phyloP scores from a whole-genome alignment of 2,888 invertebrate species.

The Callyntrura guangdongensis region DNA sequence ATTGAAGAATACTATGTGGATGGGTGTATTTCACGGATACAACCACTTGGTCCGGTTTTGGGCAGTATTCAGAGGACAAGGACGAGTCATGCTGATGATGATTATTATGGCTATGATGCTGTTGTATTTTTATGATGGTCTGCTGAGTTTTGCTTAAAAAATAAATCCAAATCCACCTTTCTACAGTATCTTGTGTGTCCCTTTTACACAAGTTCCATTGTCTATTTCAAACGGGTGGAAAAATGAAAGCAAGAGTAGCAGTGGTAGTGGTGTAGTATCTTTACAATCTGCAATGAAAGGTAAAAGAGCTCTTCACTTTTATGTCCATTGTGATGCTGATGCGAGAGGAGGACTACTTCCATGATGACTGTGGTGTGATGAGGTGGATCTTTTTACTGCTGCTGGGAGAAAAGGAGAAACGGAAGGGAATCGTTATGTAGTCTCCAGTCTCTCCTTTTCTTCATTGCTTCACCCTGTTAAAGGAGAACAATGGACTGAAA shows the following conservation, averaged over 20 bases:
- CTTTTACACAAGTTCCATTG: conserved; percentile 16
- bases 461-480: conserved; percentile 21
- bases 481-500: conserved; percentile 49
- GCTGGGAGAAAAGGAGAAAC: too few species aligned
- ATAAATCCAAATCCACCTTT: background rate
- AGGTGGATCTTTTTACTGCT: conserved; percentile 18
- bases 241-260: too few species aligned
- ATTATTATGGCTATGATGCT: too few species aligned
- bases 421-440: too few species aligned
- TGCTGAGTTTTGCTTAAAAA: background rate
- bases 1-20: background rate
- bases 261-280: too few species aligned
- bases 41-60: background rate
- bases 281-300: conserved; percentile 17
- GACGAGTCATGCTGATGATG: background rate
- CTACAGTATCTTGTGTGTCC: background rate
- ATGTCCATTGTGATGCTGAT: conserved; percentile 34
- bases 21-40: background rate
- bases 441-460: too few species aligned
- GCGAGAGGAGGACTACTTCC: too few species aligned
- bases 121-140: too few species aligned
- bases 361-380: background rate
- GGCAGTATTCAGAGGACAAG: background rate
- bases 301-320: background rate
- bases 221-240: background rate